phyloP scores from a whole-genome alignment of 2,113 vertebrate species.

The Ariopsis seemanni region DNA sequence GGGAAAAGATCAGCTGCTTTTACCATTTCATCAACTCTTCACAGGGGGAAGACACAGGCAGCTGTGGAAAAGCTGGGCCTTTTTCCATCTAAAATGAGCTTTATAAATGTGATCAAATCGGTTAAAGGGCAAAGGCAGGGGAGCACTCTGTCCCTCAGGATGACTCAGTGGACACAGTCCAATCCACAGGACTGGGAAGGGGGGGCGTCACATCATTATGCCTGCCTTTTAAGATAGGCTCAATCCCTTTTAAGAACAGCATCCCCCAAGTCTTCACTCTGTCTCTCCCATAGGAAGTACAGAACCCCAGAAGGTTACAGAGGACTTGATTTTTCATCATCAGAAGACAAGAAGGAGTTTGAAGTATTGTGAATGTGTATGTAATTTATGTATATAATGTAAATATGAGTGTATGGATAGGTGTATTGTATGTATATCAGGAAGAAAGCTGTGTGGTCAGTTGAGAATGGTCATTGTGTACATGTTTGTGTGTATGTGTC shows the following conservation, averaged over 20 bases:
- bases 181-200: slow-evolving; percentile 24
- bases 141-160: slow-evolving; percentile 41
- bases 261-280: slow-evolving; percentile 19
- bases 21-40: slow-evolving; percentile 52
- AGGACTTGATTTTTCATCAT: slow-evolving; percentile 44
- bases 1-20: slow-evolving; percentile 55
- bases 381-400: slow-evolving; percentile 20
- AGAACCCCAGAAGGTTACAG: slow-evolving; percentile 26
- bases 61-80: slow-evolving; percentile 44
- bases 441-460: slow-evolving; percentile 59
- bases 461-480: slow-evolving; percentile 45
- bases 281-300: slow-evolving; percentile 48
- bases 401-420: slow-evolving; percentile 9
- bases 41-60: slow-evolving; percentile 29
- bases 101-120: slow-evolving; percentile 54
- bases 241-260: slow-evolving; percentile 44
- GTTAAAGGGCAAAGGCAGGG: slow-evolving; percentile 48
- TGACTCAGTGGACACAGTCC: slow-evolving; percentile 51
- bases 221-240: slow-evolving; percentile 46
- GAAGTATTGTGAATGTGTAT: slow-evolving; percentile 3
- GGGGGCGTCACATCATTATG: slow-evolving; percentile 47
- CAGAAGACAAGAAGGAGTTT: slow-evolving; percentile 34
- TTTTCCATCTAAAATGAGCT: slow-evolving; percentile 45
- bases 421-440: slow-evolving; percentile 31
- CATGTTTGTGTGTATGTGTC: slow-evolving; percentile 29